Conservation (phyloP, 2,888 invertebrate species). For the Miltochrista miniata region DNA sequence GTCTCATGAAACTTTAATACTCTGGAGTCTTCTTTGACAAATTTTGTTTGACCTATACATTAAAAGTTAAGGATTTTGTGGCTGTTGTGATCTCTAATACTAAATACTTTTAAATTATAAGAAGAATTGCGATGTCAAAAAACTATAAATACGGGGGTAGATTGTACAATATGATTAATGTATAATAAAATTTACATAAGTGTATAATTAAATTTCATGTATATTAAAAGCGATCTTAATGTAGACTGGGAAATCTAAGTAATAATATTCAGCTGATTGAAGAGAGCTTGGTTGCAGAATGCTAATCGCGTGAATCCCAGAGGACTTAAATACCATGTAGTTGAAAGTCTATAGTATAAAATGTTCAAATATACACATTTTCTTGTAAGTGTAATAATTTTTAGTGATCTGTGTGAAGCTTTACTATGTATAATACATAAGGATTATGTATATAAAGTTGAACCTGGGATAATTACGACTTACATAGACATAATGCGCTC, state of each 20-base stretch:
- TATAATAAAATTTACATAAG: too few relatives aligned
- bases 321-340: constrained; percentile 13
- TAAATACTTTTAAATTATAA: constrained; percentile 30
- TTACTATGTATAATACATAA: constrained; percentile 66
- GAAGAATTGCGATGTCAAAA: constrained; percentile 10
- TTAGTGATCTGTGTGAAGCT: constrained; percentile 71
- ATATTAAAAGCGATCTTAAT: neutral
- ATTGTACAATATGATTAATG: neutral
- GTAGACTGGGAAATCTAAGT: neutral
- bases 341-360: constrained; percentile 15
- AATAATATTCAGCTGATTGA: neutral
- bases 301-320: neutral
- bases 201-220: neutral
- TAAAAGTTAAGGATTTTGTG: constrained; percentile 22
- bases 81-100: constrained; percentile 19
- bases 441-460: constrained; percentile 71
- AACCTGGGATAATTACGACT: constrained; percentile 83
- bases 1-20: constrained; percentile 42
- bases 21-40: constrained; percentile 20
- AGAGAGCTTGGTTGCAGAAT: constrained; percentile 1
- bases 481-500: constrained; percentile 70
- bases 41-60: constrained; percentile 23
- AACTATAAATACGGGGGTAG: too few relatives aligned
- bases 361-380: constrained; percentile 25
- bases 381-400: constrained; percentile 36